phyloP scores from a whole-genome alignment of 2,797 vertebrate species.

The Sardinella longiceps region DNA sequence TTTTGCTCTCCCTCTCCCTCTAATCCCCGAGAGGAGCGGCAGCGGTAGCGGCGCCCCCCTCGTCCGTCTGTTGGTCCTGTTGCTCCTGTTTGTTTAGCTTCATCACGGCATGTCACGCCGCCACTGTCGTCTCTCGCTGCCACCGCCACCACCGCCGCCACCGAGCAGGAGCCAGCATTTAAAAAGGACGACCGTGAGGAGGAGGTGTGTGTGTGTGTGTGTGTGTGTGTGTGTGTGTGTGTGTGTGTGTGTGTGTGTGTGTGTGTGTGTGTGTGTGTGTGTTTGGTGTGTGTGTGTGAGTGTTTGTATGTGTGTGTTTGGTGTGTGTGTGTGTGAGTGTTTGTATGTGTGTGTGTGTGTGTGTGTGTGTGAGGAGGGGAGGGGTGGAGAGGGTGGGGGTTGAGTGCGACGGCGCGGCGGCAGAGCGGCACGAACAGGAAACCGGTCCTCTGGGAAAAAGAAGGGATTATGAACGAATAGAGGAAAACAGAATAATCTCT shows the following conservation, averaged over 20 bases:
- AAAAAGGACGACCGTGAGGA: not conserved
- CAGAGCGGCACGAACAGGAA: slow-evolving; percentile 66
- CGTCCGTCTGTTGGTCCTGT: not conserved
- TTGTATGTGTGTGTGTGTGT: not conserved
- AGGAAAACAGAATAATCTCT: slow-evolving; percentile 61
- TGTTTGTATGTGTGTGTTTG: not conserved
- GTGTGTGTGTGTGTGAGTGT: not conserved
- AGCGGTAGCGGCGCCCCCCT: no score
- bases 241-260: not conserved
- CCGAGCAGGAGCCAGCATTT: not conserved
- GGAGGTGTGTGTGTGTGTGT: not conserved
- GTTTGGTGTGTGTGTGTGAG: not conserved
- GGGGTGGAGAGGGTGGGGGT: not conserved
- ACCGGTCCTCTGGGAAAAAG: slow-evolving; percentile 63
- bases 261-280: not conserved
- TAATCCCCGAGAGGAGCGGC: not conserved
- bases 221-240: not conserved
- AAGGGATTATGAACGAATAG: slow-evolving; percentile 58
- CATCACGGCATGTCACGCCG: not conserved
- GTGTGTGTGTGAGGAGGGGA: not conserved
- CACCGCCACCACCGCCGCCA: no score
- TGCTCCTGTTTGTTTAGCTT: not conserved
- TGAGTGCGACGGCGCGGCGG: slow-evolving; percentile 29
- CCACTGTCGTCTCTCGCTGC: no score
- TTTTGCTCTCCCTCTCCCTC: not conserved